Base-by-base conservation (phyloP, 2,888 invertebrate species). In the Cheilosia soror region DNA sequence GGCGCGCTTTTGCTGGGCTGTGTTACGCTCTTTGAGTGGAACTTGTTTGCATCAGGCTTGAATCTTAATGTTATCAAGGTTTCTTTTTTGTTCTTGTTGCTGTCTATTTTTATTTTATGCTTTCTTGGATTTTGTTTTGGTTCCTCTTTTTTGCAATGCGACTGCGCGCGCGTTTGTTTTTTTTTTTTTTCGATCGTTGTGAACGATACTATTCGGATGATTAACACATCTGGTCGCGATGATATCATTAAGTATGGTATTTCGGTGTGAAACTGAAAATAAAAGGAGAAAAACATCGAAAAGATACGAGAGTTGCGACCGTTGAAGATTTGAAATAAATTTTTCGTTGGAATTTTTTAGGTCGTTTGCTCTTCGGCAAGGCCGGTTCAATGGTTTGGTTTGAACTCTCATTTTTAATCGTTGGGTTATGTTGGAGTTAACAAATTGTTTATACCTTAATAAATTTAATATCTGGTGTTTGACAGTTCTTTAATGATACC, bases 211-310 rank as follows among this genome's bases (percentile, higher is more conserved):
- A 49, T 76, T 75, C 6, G 29, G 31, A 66, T 80, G 71, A 76
- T 76, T 76, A 81, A 81, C 68, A 85, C 81, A 85, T 63, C 71
- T 60, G 57, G 40, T 27, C 29, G 9, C 55, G 81, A 81, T 85
- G 85, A 85, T 85, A 81, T 85, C 85, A 85, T 77, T 81, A 62
- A 37, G 69, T 25, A 75, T 79, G 79, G 79, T 15, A 79, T 79
- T 80, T 62, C 47, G 44, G 29, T 13, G 25, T 44, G 25, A 62
- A 37, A 29, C 37, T 31, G 65, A 53, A 25, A 51, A 40, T 4
- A 37, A 37, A 33, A 33, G 33, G 33, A 33, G 7, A 60, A 53
- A 60, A 76, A 60, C 20, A 65, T 40, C 20, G 9, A 11, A 27
- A 58, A 63, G 49, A 72, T 27, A 58, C 68, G 20, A 20, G 20